Evolutionary conservation across 2,113 vertebrate species (phyloP).

Genomic region (Catharus bicknelli): DNA sequence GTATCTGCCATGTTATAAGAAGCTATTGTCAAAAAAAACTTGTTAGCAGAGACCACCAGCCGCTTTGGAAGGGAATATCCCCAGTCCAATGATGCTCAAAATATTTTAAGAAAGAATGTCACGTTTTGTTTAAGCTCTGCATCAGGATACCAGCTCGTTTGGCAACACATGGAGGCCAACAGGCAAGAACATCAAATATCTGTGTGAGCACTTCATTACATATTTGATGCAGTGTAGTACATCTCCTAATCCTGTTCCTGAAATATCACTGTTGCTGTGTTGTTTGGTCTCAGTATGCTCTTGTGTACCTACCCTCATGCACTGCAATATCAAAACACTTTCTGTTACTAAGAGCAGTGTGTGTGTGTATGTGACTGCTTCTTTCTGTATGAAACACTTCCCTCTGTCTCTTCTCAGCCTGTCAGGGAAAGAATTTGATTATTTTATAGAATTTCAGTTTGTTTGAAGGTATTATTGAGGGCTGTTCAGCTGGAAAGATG

Average conservation of each 20-base stretch:
- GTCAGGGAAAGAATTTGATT: not conserved
- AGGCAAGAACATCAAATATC: not conserved
- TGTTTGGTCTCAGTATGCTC: conserved; percentile 34
- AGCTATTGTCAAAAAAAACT: not conserved
- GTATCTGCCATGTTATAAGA: not conserved
- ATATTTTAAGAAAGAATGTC: not conserved
- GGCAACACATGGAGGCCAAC: not conserved
- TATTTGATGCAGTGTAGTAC: not conserved
- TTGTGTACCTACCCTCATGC: not conserved
- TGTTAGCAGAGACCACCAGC: not conserved
- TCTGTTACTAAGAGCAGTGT: not conserved
- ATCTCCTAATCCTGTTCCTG: not conserved
- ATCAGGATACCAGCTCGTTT: not conserved
- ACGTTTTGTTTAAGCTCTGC: not conserved
- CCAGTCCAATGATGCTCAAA: not conserved
- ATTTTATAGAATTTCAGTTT: conserved; percentile 14
- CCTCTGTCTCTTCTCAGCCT: not conserved
- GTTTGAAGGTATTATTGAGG: conserved; percentile 36
- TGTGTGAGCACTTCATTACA: not conserved
- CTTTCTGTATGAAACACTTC: not conserved
- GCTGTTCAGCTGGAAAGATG: not conserved
- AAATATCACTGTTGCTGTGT: not conserved
- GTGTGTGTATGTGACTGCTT: not conserved
- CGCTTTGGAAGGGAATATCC: not conserved
- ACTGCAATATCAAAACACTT: conserved; percentile 25